Evolutionary conservation across 2,888 invertebrate genomes (phyloP).

Genomic region (Trachelus tabidus): DNA sequence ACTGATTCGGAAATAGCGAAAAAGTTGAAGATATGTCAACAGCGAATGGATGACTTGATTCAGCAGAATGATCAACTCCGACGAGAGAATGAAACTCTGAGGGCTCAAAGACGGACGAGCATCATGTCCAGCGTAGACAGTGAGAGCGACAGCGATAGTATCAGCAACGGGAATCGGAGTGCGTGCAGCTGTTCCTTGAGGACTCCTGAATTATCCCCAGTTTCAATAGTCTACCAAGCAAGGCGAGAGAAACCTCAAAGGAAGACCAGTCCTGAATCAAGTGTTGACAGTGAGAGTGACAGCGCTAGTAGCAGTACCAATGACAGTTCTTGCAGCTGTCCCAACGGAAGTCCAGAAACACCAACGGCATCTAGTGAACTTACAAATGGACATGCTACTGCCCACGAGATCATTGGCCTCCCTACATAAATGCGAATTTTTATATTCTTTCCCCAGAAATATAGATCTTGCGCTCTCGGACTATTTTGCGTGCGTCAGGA

Average conservation of each 20-base stretch:
- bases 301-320: slow-evolving; percentile 57
- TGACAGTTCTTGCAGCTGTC: slow-evolving; percentile 47
- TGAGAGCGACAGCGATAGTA: slow-evolving; percentile 52
- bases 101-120: slow-evolving; percentile 45
- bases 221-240: slow-evolving; percentile 33
- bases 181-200: slow-evolving; percentile 15
- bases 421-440: slow-evolving; percentile 41
- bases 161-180: slow-evolving; percentile 20
- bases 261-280: slow-evolving; percentile 55
- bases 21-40: slow-evolving; percentile 70
- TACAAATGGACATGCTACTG: slow-evolving; percentile 39
- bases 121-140: slow-evolving; percentile 65
- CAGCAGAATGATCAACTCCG: slow-evolving; percentile 73
- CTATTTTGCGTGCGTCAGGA: background rate
- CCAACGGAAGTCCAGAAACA: slow-evolving; percentile 35
- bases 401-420: slow-evolving; percentile 43
- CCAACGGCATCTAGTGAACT: slow-evolving; percentile 27
- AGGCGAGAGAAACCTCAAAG: slow-evolving; percentile 39
- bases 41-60: slow-evolving; percentile 72
- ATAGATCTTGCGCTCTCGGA: background rate
- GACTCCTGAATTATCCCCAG: slow-evolving; percentile 19
- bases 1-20: slow-evolving; percentile 53
- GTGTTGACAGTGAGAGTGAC: slow-evolving; percentile 70
- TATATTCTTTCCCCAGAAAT: too few species aligned
- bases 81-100: slow-evolving; percentile 73